Conservation (phyloP, 2,113 vertebrate genomes). For the Oceanodroma tethys region DNA sequence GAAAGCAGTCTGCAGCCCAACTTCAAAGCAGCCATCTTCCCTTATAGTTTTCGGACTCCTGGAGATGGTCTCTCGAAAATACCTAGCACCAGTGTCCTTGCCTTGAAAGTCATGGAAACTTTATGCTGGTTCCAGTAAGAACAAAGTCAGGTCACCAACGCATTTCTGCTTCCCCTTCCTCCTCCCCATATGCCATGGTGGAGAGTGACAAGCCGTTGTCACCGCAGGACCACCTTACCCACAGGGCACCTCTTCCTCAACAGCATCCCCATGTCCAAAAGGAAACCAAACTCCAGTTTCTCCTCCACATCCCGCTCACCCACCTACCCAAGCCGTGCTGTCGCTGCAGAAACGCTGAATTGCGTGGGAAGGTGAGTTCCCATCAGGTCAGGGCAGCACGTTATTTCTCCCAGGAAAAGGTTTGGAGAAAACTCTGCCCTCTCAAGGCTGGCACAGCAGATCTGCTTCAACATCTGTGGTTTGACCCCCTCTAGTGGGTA, state of each 20-base stretch:
- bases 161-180: not conserved
- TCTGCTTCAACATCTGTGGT: conserved; percentile 56
- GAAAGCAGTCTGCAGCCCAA: not conserved
- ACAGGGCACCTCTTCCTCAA: not conserved
- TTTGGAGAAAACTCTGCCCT: conserved; percentile 1
- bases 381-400: not conserved
- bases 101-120: not conserved
- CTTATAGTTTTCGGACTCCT: not conserved
- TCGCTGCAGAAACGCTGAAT: accelerated
- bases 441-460: not conserved
- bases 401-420: not conserved
- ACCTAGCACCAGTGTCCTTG: accelerated
- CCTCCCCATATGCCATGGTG: not conserved
- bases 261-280: not conserved
- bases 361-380: accelerated
- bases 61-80: not conserved
- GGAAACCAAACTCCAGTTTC: not conserved
- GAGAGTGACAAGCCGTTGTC: not conserved
- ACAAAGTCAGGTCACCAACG: not conserved
- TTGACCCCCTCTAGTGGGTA: conserved; percentile 70
- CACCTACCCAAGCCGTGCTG: not conserved
- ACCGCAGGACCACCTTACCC: not conserved
- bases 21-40: not conserved
- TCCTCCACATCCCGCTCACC: not conserved
- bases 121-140: not conserved